These are phyloP conservation scores for Drosophila bocki DNA, from an alignment of 1,140 invertebrate species.

Conservation along the genomic window DNA sequence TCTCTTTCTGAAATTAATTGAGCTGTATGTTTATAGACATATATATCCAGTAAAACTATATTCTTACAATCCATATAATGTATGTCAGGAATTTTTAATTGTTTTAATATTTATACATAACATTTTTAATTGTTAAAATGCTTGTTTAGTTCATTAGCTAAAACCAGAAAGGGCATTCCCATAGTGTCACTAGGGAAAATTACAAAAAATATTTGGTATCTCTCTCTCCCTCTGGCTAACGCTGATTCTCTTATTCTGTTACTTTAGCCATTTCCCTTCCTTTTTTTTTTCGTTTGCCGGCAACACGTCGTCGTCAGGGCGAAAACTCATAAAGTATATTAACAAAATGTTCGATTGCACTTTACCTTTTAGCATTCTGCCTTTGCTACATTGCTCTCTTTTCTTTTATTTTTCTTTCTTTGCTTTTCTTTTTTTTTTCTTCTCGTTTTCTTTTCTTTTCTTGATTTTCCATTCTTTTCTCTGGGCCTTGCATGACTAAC, in stretches of 20 bases:
- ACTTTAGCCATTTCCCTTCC: slow-evolving; percentile 17
- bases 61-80: neutral
- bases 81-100: neutral
- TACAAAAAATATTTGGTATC: neutral
- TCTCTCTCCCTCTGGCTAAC: neutral
- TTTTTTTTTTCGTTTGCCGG: slow-evolving; percentile 16
- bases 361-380: slow-evolving; percentile 60
- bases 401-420: slow-evolving; percentile 11
- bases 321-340: slow-evolving; percentile 77
- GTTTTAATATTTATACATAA: neutral
- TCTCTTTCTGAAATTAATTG: neutral
- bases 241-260: slow-evolving; percentile 12
- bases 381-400: slow-evolving; percentile 29
- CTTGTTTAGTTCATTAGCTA: neutral
- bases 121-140: no score
- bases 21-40: neutral
- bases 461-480: slow-evolving; percentile 22
- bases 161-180: neutral
- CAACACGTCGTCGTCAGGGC: slow-evolving; percentile 63
- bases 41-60: neutral
- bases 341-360: slow-evolving; percentile 80
- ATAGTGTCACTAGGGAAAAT: no score
- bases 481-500: slow-evolving; percentile 59
- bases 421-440: slow-evolving; percentile 4
- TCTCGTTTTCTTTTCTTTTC: slow-evolving; percentile 7